Conservation (phyloP, 2,113 vertebrate genomes). For the Theristicus caerulescens region DNA sequence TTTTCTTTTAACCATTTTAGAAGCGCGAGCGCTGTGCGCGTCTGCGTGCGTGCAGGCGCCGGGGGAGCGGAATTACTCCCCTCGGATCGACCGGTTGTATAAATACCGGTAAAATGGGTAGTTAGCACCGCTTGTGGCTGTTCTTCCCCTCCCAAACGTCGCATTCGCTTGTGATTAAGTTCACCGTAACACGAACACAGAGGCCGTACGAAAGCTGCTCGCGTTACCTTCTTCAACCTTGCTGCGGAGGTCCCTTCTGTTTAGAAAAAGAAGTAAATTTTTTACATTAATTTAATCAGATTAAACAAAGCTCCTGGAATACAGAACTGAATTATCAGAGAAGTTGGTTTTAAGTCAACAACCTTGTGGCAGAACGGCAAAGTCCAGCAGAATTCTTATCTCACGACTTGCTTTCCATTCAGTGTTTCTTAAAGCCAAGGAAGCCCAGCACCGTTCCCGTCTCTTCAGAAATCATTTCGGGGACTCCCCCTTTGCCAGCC, state of each 20-base stretch:
- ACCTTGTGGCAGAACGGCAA: fast-evolving
- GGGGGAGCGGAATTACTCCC: background rate
- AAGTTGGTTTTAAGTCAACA: background rate
- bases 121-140: background rate
- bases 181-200: fast-evolving
- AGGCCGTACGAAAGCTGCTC: background rate
- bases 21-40: fast-evolving
- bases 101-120: background rate
- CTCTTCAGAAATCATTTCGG: background rate
- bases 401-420: background rate
- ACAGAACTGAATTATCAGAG: background rate
- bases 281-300: background rate
- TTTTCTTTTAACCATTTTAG: fast-evolving
- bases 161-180: background rate
- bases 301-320: background rate
- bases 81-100: fast-evolving
- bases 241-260: background rate
- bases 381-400: background rate
- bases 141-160: background rate
- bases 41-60: fast-evolving
- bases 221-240: background rate
- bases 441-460: background rate
- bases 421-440: background rate
- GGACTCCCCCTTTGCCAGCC: background rate
- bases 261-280: background rate